Evolutionary conservation across 1,140 invertebrate species (phyloP), one percentile per base, ranked within the genome.

Genomic region (Penaeus vannamei): DNA sequence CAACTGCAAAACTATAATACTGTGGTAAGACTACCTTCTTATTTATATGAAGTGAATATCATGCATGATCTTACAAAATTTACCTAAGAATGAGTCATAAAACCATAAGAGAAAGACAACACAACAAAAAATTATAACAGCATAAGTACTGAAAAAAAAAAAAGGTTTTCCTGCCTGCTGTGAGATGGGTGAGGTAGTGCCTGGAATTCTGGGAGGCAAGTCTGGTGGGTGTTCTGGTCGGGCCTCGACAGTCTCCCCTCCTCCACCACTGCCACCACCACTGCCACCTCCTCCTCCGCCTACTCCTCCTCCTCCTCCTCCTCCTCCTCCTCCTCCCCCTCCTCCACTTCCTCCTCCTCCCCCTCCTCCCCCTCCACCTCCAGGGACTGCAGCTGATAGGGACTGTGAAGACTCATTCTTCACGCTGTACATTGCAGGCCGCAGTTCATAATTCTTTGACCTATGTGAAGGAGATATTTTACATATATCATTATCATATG

Each of bases 181-280:
- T 22, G 85, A 83, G 46, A 69, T 86, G 23, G 89, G 85, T 17
- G 85, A 86, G 66, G 84, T 86, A 79, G 88, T 42, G 36, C 76
- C 87, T 29, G 91, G 86, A 26, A 95, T 92, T 92, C 95, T 93
- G 22, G 96, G 96, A 19, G 96, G 96, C 85, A 96, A 93, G 92
- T 96, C 95, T 2, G 96, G 96, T 19, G 95, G 94, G 92, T 95
- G 92, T 72, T 94, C 92, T 85, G 92, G 92, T 26, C 92, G 92
- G n/a, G 92, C 92, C 90, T 93, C 92, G 29, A 84, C 77, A 26
- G 89, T 77, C n/a, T 87, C 90, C 61, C 84, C 91, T 60, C n/a
- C 86, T 22, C 86, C 26, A 7, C 29, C 72, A 29, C 66, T 62
- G 32, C 86, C 86, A 32, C 53, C 53, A 14, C 53, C 53, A 14